Evolutionary conservation across 2,113 vertebrate species (phyloP).

Genomic region (Gambusia affinis): DNA sequence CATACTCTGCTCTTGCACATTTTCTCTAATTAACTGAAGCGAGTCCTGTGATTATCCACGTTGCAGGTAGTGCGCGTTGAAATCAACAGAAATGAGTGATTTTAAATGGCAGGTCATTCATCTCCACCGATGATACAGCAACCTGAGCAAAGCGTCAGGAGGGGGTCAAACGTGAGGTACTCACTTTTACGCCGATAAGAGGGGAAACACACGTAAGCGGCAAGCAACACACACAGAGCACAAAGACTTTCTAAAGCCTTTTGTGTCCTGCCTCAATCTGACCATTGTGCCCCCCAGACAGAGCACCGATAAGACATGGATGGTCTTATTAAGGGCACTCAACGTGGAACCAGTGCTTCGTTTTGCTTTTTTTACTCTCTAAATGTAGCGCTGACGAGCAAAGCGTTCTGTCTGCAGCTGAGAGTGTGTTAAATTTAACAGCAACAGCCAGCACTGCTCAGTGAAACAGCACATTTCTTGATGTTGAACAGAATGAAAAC

Average conservation of each 20-base stretch:
- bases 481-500: constrained; percentile 49
- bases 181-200: constrained; percentile 53
- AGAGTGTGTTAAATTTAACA: constrained; percentile 42
- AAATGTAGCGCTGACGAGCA: constrained; percentile 59
- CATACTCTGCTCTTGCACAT: neutral
- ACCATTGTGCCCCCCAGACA: constrained; percentile 72
- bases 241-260: constrained; percentile 69
- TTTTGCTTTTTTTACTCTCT: constrained; percentile 49
- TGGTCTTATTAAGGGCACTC: constrained; percentile 71
- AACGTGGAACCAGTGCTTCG: constrained; percentile 60
- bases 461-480: constrained; percentile 47
- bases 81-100: constrained; percentile 12
- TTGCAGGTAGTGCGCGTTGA: neutral
- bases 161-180: constrained; percentile 53
- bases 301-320: constrained; percentile 70
- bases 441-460: constrained; percentile 14
- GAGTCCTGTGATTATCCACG: neutral
- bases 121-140: constrained; percentile 1
- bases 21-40: neutral
- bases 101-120: neutral
- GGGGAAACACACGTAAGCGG: constrained; percentile 40
- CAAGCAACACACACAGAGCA: constrained; percentile 57
- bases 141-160: constrained; percentile 21
- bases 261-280: constrained; percentile 73
- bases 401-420: constrained; percentile 18